phyloP scores from a whole-genome alignment of 2,888 invertebrate genomes.

The Epinotia brunnichana region DNA sequence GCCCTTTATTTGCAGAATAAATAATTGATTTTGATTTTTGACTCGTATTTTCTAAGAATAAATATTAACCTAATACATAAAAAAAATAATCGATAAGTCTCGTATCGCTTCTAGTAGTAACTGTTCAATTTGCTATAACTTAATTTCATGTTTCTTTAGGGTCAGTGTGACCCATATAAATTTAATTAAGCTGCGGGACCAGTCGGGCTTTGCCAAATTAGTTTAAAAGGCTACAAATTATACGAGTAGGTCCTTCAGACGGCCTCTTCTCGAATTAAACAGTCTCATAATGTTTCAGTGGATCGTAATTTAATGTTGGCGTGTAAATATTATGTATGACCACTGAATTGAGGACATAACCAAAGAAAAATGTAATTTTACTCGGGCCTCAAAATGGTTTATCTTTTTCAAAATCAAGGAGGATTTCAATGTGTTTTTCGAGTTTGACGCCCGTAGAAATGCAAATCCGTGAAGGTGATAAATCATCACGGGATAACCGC shows the following conservation, averaged over 20 bases:
- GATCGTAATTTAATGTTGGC: conserved; percentile 5
- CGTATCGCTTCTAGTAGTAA: not conserved
- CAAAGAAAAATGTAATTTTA: not conserved
- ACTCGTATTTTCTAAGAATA: too few species aligned
- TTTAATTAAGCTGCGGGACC: conserved; percentile 2
- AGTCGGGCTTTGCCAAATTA: conserved; percentile 13
- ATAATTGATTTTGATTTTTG: too few species aligned
- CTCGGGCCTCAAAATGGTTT: not conserved
- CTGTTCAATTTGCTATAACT: not conserved
- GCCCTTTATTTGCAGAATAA: too few species aligned
- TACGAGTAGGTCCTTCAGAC: conserved; percentile 14
- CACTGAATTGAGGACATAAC: not conserved
- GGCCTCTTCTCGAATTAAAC: not conserved
- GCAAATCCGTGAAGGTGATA: too few species aligned
- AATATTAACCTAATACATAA: too few species aligned
- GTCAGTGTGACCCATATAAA: conserved; percentile 10
- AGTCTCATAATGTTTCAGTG: not conserved
- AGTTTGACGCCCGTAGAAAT: too few species aligned
- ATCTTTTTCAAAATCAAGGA: not conserved
- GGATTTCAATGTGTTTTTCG: too few species aligned
- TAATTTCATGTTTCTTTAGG: not conserved
- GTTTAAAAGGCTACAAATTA: conserved; percentile 25
- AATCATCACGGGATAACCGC: too few species aligned
- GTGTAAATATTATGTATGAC: not conserved
- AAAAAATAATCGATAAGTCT: too few species aligned